Base-by-base conservation (phyloP, 2,113 vertebrate genomes). In the Tragelaphus imberbis region DNA sequence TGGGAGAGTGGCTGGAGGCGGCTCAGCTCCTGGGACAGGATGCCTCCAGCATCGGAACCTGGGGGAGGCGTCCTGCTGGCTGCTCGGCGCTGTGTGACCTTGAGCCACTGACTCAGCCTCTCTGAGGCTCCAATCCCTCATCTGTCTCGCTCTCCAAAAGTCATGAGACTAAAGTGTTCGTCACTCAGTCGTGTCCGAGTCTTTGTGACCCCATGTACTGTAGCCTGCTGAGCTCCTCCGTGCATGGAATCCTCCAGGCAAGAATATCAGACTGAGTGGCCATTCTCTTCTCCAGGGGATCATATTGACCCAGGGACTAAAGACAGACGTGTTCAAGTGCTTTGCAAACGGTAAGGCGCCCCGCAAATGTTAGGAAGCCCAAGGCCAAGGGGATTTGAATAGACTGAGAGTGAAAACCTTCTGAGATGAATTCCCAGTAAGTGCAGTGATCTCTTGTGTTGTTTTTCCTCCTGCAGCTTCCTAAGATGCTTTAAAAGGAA, bases 41-140 rank as follows among this genome's bases (percentile, higher is more conserved):
- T 3, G 7, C 30, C 10, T 58, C 49, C 30, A 5, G 58, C 59
- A 2, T 8, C 7, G 17, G 49, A 77, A 30, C 27, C 56, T 12
- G 53, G 27, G n/a, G 55, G 33, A 33, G 59, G 58, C 0, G 2
- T 53, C 36, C 65, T n/a, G 27, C 68, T 49, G 13, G 7, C 44
- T 58, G 53, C 53, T 30, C n/a, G 49, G 63, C 8, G 27, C 63
- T 36, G 47, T 75, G 94, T 44, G 91, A 85, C 95, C 84, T n/a
- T 12, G 6, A 65, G 90, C 63, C 15, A 6, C 61, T 71, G 92
- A 51, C 84, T 27, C 85, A 36, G 47, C 71, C 40, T 89, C 77
- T 82, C 68, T 8, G 49, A 81, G 80, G 30, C 19, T 61, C 77
- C 71, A 12, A 17, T 25, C 75, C 65, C 56, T 53, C 33, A 25